These are phyloP conservation scores for Trididemnum clinides DNA, from an alignment of 23 tunicate species.

Conservation along the genomic window DNA sequence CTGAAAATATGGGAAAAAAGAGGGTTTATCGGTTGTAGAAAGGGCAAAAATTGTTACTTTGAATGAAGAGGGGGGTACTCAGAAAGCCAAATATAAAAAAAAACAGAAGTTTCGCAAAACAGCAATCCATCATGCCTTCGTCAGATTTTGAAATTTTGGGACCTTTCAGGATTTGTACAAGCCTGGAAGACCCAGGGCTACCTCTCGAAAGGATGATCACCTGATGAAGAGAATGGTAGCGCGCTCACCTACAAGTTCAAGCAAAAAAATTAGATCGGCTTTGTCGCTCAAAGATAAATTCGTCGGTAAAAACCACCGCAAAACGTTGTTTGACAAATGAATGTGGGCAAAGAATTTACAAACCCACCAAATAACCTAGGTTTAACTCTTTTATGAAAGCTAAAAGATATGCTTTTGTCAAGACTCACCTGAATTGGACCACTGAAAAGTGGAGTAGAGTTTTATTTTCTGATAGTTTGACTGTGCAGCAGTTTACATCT, in stretches of 20 bases:
- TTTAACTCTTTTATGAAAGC: too few relatives aligned
- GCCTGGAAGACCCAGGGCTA: constrained; percentile 25
- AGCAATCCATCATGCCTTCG: constrained; percentile 9
- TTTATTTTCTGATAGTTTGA: neutral
- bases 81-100: neutral
- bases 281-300: constrained; percentile 9
- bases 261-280: constrained; percentile 6
- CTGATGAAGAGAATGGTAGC: neutral
- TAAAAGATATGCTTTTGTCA: too few relatives aligned
- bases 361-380: neutral
- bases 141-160: neutral
- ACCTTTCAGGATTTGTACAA: neutral
- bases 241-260: constrained; percentile 2
- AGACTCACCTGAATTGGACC: too few relatives aligned
- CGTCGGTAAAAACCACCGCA: neutral
- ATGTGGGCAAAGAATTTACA: neutral
- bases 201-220: constrained; percentile 6
- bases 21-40: constrained; percentile 16
- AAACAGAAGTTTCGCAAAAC: constrained; percentile 8
- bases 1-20: neutral
- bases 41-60: constrained; percentile 18
- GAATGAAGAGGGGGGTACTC: neutral
- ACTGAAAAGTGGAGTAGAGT: neutral
- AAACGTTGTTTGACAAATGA: neutral
- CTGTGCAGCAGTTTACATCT: neutral